Evolutionary conservation across 2,797 vertebrate genomes (phyloP).

Genomic region (Brachyalestes nurse): DNA sequence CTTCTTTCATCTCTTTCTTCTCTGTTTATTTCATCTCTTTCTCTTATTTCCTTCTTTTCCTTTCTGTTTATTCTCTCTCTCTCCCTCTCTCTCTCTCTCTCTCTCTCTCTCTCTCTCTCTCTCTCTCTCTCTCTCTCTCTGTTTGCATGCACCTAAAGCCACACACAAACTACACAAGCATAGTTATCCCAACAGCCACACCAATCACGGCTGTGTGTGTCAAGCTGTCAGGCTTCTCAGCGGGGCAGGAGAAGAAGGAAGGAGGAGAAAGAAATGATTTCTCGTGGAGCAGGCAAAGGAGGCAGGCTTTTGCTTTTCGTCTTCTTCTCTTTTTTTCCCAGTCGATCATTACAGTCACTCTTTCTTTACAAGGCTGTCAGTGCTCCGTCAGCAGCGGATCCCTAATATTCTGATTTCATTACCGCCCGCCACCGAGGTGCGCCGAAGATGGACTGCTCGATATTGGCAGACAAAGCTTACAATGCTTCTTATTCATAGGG

Average conservation of each 20-base stretch:
- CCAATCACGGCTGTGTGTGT: constrained; percentile 60
- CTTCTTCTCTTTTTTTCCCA: constrained; percentile 8
- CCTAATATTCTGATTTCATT: constrained; percentile 63
- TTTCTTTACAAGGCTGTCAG: constrained; percentile 59
- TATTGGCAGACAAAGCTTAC: constrained; percentile 60
- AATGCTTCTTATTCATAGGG: constrained; percentile 48
- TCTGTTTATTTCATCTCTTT: constrained; percentile 1
- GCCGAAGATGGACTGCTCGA: constrained; percentile 54
- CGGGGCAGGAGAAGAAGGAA: constrained; percentile 44
- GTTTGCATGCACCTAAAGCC: constrained; percentile 45
- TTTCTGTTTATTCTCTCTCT: constrained; percentile 3
- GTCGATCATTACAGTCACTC: constrained; percentile 55
- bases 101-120: constrained; percentile 1
- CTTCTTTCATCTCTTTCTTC: too few species aligned
- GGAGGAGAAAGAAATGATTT: constrained; percentile 45
- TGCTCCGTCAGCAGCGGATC: constrained; percentile 49
- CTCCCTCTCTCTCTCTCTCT: constrained; percentile 1
- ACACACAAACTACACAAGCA: constrained; percentile 27
- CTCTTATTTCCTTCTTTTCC: neutral
- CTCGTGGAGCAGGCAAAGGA: constrained; percentile 48
- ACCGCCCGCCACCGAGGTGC: constrained; percentile 46
- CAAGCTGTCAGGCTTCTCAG: constrained; percentile 59
- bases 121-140: constrained; percentile 11
- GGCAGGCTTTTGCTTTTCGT: constrained; percentile 42
- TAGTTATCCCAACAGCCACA: constrained; percentile 58